Base-by-base conservation (phyloP, 2,797 vertebrate species). In the Spinibarbus caldwelli region DNA sequence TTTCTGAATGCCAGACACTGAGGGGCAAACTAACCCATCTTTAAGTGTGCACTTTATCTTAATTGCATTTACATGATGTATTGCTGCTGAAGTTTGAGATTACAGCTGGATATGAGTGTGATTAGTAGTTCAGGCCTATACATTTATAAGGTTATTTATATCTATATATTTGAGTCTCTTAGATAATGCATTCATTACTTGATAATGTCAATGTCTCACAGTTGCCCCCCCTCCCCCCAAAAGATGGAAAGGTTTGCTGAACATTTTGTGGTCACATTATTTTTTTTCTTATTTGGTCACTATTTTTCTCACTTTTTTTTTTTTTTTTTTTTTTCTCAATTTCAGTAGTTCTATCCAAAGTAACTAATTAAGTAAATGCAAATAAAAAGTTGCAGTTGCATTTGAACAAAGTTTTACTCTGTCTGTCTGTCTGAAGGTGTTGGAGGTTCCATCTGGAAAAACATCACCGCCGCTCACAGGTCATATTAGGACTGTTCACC, bases 401-500 rank as follows among this genome's bases (percentile, higher is more conserved):
- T 14, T 64, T 64, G 3, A 3, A 1, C 54, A 31, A 14, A 14
- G 9, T 31, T 52, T 38, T 31, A 19, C 5, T 19, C 1, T 54
- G 9, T 80, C 14, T 43, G 19, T 78, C 45, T 70, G 1, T 1
- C 8, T 85, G 54, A 82, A 99, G 98, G 94, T 99, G 78, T 85
- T 99, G 54, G 95, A 96, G 85, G 47, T 97, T 62, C 94, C 94
- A 19, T 96, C 96, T 86, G 96, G 96, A 70, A 94, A 92, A 86
- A 82, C 92, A 62, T 91, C 97, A 43, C 93, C 92, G 10, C 94
- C 91, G 38, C 91, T 91, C 49, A 87, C 34, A 9, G 95, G 96
- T 26, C 97, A 97, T 89, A 96, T 92, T 19, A 94, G 89, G 88
- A 93, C 96, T 0, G 97, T 99, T 36, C 95, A 96, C 67, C 96